A percentile compares a stretch with the other conserved stretches of the same genome.
These are phyloP conservation scores for Dromius quadrimaculatus DNA, from an alignment of 2,888 invertebrate genomes.

Conservation along the genomic window DNA sequence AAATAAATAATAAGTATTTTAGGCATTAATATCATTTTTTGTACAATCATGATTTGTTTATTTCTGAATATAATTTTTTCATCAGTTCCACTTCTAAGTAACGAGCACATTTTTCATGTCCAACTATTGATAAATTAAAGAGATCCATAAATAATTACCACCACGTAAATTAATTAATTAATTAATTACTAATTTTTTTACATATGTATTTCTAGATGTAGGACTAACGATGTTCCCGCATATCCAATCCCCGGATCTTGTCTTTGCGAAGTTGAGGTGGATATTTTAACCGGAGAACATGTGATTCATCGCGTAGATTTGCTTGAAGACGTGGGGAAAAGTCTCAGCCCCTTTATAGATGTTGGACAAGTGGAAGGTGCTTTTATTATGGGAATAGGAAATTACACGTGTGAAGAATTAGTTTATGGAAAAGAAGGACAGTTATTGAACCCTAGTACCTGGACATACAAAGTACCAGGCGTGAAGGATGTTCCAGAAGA, in stretches of 20 bases:
- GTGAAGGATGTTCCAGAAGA: slow-evolving; percentile 84
- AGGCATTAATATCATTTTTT: neutral
- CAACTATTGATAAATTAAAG: neutral
- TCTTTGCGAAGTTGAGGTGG: slow-evolving; percentile 80
- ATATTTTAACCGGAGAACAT: slow-evolving; percentile 82
- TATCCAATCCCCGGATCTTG: slow-evolving; percentile 65
- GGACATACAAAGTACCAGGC: slow-evolving; percentile 83
- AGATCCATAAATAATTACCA: neutral
- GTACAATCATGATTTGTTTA: neutral
- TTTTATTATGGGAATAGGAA: slow-evolving; percentile 74
- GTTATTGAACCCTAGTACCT: slow-evolving; percentile 80
- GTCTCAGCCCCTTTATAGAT: slow-evolving; percentile 79
- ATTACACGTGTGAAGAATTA: slow-evolving; percentile 79
- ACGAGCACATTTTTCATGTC: neutral
- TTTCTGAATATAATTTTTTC: too few species aligned
- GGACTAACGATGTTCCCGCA: slow-evolving; percentile 64
- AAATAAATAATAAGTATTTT: slow-evolving; percentile 23
- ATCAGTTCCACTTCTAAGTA: neutral
- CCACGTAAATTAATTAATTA: neutral
- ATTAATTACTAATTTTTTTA: neutral
- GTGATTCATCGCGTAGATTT: slow-evolving; percentile 77
- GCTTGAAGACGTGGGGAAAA: slow-evolving; percentile 79
- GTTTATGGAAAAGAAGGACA: slow-evolving; percentile 76
- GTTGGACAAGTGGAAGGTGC: slow-evolving; percentile 81
- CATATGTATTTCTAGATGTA: neutral